A percentile compares a stretch with the other conserved stretches of the same genome.
Conservation (phyloP, 2,797 vertebrate species). For the Lithobates pipiens region DNA sequence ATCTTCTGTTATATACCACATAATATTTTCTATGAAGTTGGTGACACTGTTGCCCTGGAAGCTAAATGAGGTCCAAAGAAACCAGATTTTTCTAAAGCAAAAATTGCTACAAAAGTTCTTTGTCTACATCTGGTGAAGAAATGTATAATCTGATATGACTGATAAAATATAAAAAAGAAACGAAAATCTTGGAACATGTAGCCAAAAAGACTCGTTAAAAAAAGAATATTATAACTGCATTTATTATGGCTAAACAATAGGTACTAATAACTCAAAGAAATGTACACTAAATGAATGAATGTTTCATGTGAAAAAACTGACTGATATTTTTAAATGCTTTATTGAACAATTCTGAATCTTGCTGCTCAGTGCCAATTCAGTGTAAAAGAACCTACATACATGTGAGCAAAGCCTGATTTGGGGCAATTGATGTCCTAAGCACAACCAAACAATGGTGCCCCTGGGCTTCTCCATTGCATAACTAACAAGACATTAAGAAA, state of each 20-base stretch:
- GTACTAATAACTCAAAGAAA: neutral
- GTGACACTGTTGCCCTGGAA: slow-evolving; percentile 42
- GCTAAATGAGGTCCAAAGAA: slow-evolving; percentile 49
- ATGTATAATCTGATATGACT: slow-evolving; percentile 40
- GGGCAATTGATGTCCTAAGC: no score
- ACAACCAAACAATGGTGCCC: no score
- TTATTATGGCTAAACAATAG: neutral
- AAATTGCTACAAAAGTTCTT: slow-evolving; percentile 41
- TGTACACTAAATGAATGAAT: neutral
- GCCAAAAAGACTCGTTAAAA: neutral
- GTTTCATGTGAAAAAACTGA: no score
- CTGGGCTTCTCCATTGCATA: no score
- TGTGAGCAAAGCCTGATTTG: no score
- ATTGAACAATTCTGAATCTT: neutral
- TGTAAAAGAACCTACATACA: no score
- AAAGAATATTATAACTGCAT: neutral
- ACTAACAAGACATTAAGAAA: no score
- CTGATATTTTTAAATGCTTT: no score
- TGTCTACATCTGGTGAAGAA: slow-evolving; percentile 34
- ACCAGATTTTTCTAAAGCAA: slow-evolving; percentile 40
- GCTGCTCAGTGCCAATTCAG: no score
- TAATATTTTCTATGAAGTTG: slow-evolving; percentile 46
- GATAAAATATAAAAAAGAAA: neutral
- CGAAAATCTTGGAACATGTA: neutral
- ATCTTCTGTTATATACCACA: slow-evolving; percentile 31